Evolutionary conservation across 2,113 vertebrate species (phyloP).

Genomic region (Chamaea fasciata): DNA sequence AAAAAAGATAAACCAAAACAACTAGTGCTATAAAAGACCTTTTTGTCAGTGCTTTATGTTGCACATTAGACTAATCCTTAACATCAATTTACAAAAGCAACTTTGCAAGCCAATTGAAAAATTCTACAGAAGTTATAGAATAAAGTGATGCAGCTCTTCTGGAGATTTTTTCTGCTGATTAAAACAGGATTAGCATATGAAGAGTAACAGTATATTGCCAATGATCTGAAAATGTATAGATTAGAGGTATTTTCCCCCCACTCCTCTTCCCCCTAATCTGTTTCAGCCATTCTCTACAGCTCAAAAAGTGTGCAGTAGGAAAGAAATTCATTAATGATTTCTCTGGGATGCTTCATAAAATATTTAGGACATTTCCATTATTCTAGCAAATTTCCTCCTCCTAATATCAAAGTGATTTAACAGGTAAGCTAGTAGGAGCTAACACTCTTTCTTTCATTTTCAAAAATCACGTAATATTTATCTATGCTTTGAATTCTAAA

Average conservation of each 20-base stretch:
- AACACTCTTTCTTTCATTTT: not conserved
- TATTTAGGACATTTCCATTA: not conserved
- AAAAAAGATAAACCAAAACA: not conserved
- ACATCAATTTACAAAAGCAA: not conserved
- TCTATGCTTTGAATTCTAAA: not conserved
- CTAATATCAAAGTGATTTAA: not conserved
- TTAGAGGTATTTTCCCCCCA: not conserved
- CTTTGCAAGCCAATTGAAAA: not conserved
- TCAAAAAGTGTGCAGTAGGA: not conserved
- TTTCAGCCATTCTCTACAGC: not conserved
- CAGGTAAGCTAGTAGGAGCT: not conserved
- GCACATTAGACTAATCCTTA: not conserved
- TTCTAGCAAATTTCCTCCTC: not conserved
- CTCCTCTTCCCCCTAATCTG: too few relatives aligned
- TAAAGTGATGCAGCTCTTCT: not conserved
- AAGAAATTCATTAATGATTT: not conserved
- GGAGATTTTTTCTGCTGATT: not conserved
- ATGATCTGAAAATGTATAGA: not conserved
- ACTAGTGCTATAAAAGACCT: not conserved
- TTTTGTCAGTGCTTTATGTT: not conserved
- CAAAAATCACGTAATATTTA: not conserved
- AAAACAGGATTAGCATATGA: not conserved
- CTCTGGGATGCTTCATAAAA: not conserved
- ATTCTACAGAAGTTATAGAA: not conserved
- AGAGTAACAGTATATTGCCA: not conserved